A percentile compares a stretch with the other conserved stretches of the same genome.
Conservation (phyloP, 2,888 invertebrate species). For the Dolomedes plantarius region DNA sequence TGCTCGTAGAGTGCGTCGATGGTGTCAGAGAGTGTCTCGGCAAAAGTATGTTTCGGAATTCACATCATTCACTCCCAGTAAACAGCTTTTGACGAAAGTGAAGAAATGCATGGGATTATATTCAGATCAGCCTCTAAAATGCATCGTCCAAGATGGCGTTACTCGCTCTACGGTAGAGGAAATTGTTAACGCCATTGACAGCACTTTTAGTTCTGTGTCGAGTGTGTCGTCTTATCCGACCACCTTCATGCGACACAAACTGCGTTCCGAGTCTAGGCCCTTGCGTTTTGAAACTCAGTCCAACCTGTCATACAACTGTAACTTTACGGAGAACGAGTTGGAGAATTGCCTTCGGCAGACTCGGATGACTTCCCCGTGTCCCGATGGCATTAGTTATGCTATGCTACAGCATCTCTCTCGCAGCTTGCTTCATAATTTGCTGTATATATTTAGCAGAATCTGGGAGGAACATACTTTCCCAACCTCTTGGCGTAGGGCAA, state of each 20-base stretch:
- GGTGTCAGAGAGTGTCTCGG: not conserved
- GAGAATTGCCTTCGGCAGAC: not conserved
- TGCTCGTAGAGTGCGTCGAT: not conserved
- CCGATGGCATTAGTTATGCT: not conserved
- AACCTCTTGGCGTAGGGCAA: not conserved
- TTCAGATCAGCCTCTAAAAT: not conserved
- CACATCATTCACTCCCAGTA: not conserved
- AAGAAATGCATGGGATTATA: not conserved
- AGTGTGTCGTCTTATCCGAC: not conserved
- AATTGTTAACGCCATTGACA: not conserved
- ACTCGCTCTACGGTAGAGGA: not conserved
- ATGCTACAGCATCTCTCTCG: not conserved
- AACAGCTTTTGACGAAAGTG: not conserved
- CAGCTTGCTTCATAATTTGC: not conserved
- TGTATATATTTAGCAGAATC: not conserved
- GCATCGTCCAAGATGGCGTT: not conserved
- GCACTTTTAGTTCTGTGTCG: not conserved
- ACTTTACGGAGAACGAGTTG: not conserved
- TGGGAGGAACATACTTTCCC: not conserved
- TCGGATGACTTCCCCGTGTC: not conserved
- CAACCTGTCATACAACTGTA: not conserved
- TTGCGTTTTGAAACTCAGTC: not conserved
- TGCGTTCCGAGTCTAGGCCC: not conserved
- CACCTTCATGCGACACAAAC: not conserved
- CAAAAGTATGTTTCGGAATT: not conserved